Evolutionary conservation across 2,113 vertebrate genomes (phyloP).

Genomic region (Leuciscus idus): DNA sequence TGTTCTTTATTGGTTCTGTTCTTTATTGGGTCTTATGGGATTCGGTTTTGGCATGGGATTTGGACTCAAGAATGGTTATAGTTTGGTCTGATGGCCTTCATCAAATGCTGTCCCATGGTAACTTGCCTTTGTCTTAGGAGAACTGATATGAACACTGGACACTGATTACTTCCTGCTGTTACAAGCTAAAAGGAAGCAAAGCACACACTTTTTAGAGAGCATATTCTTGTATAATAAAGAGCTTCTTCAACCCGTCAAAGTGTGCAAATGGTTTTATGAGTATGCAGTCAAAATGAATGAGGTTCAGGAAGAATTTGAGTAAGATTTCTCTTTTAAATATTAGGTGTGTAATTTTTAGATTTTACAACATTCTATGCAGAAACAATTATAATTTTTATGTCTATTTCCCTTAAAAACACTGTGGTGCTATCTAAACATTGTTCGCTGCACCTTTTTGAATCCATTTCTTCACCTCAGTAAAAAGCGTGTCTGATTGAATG

Average conservation of each 20-base stretch:
- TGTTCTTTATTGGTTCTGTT: background rate
- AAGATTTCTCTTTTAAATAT: background rate
- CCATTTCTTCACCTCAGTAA: background rate
- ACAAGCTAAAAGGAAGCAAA: slow-evolving; percentile 14
- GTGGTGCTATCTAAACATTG: background rate
- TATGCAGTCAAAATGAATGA: background rate
- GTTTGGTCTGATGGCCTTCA: background rate
- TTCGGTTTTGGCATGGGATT: background rate
- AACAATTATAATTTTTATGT: background rate
- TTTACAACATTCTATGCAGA: too few relatives aligned
- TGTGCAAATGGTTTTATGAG: background rate
- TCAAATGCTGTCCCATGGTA: background rate
- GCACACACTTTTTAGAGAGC: background rate
- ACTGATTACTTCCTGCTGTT: background rate
- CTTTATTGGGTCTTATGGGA: background rate
- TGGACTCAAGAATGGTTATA: background rate
- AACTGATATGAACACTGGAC: background rate
- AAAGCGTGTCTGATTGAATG: background rate
- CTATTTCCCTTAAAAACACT: background rate
- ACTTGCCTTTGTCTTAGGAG: background rate
- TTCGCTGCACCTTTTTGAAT: background rate
- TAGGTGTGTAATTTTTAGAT: too few relatives aligned
- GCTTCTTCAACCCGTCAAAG: background rate
- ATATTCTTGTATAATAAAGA: background rate
- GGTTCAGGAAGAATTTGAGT: background rate